phyloP scores from a whole-genome alignment of 1,140 invertebrate genomes.

The Trypoxylus dichotomus region DNA sequence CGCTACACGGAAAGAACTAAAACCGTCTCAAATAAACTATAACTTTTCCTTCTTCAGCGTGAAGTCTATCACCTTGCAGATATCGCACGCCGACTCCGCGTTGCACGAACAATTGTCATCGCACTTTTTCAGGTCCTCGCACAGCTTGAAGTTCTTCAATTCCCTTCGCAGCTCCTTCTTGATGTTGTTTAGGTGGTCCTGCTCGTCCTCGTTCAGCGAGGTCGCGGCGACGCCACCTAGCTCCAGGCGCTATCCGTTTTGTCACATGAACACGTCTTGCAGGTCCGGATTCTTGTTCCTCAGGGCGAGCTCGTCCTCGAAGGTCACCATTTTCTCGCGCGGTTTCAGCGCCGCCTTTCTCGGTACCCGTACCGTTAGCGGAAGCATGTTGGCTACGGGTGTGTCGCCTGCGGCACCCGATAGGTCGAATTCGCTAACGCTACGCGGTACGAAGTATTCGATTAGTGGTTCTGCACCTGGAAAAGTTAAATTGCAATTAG shows the following conservation, averaged over 20 bases:
- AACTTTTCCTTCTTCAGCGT: slow-evolving; percentile 51
- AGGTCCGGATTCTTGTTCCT: slow-evolving; percentile 48
- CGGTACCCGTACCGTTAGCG: slow-evolving; percentile 46
- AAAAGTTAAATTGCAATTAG: slow-evolving; percentile 17
- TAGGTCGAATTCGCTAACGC: slow-evolving; percentile 78
- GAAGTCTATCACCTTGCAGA: slow-evolving; percentile 52
- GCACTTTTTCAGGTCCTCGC: slow-evolving; percentile 51
- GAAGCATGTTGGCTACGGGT: slow-evolving; percentile 44
- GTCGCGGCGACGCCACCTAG: slow-evolving; percentile 29
- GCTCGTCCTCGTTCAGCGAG: slow-evolving; percentile 22
- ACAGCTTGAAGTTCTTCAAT: slow-evolving; percentile 51
- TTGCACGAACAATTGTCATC: slow-evolving; percentile 52
- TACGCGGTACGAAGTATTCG: slow-evolving; percentile 80
- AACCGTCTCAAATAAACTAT: neutral
- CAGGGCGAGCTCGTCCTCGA: slow-evolving; percentile 69
- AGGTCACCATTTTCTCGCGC: slow-evolving; percentile 79
- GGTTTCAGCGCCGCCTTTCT: slow-evolving; percentile 54
- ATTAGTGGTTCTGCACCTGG: slow-evolving; percentile 62
- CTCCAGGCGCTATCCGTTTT: slow-evolving; percentile 48
- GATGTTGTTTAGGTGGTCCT: slow-evolving; percentile 39
- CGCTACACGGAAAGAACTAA: neutral
- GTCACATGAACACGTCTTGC: slow-evolving; percentile 69
- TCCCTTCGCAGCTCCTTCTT: slow-evolving; percentile 47
- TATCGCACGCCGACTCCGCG: slow-evolving; percentile 50
- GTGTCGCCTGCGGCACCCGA: slow-evolving; percentile 59